Conservation (phyloP, 2,797 vertebrate species). For the Rhyacichthys aspro region DNA sequence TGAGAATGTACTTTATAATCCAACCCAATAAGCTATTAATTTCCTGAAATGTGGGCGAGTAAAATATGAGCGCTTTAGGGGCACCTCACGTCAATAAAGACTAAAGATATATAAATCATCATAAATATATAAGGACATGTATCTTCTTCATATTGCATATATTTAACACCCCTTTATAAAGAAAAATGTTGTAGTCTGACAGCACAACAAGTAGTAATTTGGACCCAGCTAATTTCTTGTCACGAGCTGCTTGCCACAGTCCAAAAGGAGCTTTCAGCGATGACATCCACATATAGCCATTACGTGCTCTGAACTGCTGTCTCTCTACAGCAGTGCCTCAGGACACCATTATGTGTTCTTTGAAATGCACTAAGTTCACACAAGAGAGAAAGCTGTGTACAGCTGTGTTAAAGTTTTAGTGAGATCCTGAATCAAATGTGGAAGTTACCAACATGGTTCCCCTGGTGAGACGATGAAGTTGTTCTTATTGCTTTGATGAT, state of each 20-base stretch:
- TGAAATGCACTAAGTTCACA: constrained; percentile 51
- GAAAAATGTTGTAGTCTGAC: constrained; percentile 10
- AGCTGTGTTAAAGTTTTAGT: constrained; percentile 4
- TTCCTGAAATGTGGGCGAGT: neutral
- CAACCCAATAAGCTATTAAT: neutral
- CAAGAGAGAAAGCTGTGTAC: constrained; percentile 13
- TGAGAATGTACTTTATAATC: neutral
- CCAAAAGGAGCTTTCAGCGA: constrained; percentile 28
- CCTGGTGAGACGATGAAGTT: constrained; percentile 9
- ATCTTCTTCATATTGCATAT: too few species aligned
- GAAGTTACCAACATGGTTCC: constrained; percentile 34
- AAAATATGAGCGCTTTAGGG: too few species aligned
- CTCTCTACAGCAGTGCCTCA: constrained; percentile 31
- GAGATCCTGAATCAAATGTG: constrained; percentile 30
- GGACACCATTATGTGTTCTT: constrained; percentile 52
- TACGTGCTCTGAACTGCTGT: constrained; percentile 34
- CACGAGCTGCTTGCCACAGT: constrained; percentile 23
- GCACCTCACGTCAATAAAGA: too few species aligned
- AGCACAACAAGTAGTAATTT: constrained; percentile 24
- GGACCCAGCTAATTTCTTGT: constrained; percentile 18
- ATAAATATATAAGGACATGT: too few species aligned
- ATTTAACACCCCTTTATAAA: too few species aligned
- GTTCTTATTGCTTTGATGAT: constrained; percentile 60
- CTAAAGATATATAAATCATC: too few species aligned
- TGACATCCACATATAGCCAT: constrained; percentile 36